Evolutionary conservation across 2,113 vertebrate genomes (phyloP), one percentile per base, ranked within the genome.

Genomic region (Poecile atricapillus): DNA sequence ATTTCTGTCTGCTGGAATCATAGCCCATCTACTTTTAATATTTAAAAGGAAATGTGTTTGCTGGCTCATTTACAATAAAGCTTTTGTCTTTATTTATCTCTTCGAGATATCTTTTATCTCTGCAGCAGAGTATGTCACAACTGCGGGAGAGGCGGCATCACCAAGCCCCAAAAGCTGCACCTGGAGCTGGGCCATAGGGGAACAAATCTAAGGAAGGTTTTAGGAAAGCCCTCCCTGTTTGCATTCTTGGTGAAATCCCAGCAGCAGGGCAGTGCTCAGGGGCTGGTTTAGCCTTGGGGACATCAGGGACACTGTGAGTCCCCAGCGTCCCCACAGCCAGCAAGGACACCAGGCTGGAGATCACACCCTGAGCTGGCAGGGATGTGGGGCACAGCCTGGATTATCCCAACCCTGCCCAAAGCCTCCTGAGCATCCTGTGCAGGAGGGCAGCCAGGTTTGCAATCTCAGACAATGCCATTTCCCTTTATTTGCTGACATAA

Each of bases 301-400:
- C 13, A 37, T 12, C 41, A n/a, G 76, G 75, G 22, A 23, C 1
- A 2, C 39, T 39, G 39, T 39, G 39, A 39, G 39, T 5, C 12
- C 47, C 15, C 49, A 59, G n/a, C 4, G 0, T 1, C 24, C 31
- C 41, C 46, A 22, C 35, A 2, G 2, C 1, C 6, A 5, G 37
- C 23, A 12, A 46, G 58, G 62, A 62, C 67, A 41, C 31, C 1
- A 20, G 11, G 7, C 3, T 28, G 41, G 13, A 35, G 64, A 69
- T 7, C 30, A 0, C 7, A 6, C 4, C 4, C 6, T 10, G 47
- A 10, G 2, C 2, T 1, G 14, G 9, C 33, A 37, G 68, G 15
- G 20, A 1, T 1, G 22, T 0, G 0, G 8, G 78, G 65, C 24
- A 44, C 0, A 21, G 0, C 27, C 22, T 1, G 5, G 27, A 6